Base-by-base conservation (phyloP, 2,888 invertebrate genomes). In the Geotrupes spiniger region DNA sequence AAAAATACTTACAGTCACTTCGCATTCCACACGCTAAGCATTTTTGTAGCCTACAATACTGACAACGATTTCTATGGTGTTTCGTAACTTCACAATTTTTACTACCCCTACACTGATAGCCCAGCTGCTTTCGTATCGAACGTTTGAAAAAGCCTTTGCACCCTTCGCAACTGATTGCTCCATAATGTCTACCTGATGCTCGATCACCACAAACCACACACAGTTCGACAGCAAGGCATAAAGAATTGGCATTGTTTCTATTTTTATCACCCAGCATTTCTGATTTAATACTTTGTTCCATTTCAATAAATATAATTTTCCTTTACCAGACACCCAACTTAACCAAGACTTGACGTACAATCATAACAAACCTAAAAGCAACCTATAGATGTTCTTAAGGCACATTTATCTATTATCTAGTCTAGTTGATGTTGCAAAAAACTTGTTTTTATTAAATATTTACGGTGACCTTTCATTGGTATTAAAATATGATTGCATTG, bases 61-160 rank as follows among this genome's bases (percentile, higher is more conserved):
- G 98, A 76, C 98, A 98, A 48, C 98, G 83, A 78, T 98, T 98
- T 53, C 98, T 83, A 72, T 98, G 97, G 69, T 98, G 95, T 75
- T 99, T 99, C 46, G 95, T 98, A 57, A 98, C 96, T 74, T 96
- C 95, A 69, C 98, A 98, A 75, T 93, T 93, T 80, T 94, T 94
- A 63, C 84, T 87, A 46, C 97, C 96, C 2, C 98, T 82, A 69
- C 98, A 98, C 60, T 94, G 92, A 75, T 99, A 98, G 37, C 96
- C 97, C 42, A 96, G 78, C 74, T 96, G 93, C 75, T 98, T 98
- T 46, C 98, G 84, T 63, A 98, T 97, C 14, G 94, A 95, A 1
- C 98, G 81, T 74, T 98, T 98, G 76, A 98, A 98, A 77, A 98
- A 98, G 0, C 96, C 96, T 74, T 98, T 98, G 74, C 97, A 98